Evolutionary conservation across 2,113 vertebrate genomes (phyloP), one percentile per base, ranked within the genome.

Genomic region (Nyctereutes procyonoides): DNA sequence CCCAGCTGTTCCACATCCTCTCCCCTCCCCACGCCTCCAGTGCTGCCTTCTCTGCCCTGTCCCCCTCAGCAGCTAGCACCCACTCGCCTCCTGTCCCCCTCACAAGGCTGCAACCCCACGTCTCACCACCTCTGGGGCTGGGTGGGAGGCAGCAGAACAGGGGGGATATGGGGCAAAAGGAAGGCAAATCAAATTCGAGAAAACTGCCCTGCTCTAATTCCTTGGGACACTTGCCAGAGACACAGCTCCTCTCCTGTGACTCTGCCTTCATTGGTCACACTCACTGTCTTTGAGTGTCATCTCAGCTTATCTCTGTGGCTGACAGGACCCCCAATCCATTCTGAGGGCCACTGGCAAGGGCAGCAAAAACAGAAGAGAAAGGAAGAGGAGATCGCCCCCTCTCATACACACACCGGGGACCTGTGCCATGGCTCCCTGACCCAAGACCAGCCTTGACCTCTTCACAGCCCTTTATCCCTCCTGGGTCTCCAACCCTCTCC

Each of bases 1-100:
- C 74, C 3, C 0, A 0, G 48, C 0, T 0, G 1, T 17, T 5
- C 51, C 1, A 5, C 55, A 17, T n/a, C 53, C 19, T 38, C 4
- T 30, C 22, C 19, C 51, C 4, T 30, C 22, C 56, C 0, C 0
- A 58, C 0, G 8, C 63, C 51, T n/a, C 51, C 14, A 38, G 86
- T 35, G 0, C 38, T 13, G 35, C 26, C 85, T 12, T 35, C 67
- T 74, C 77, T 35, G 9, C 53, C 43, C 35, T 1, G 58, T 74
- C 1, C 35, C 60, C 53, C 58, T 38, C 74, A 1, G 10, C 12
- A 32, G 48, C 76, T 30, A 32, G 28, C 67, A 20, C 53, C 24
- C 15, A 38, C 9, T 63, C 0, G 1, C 53, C 60, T 58, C 35
- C 28, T 12, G 13, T 65, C 28, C 43, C 17, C 6, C 43, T 35